Percentiles rank a stretch among this genome's conserved stretches.
Evolutionary conservation across 2,797 vertebrate species (phyloP).

Genomic region (Diceros bicornis): DNA sequence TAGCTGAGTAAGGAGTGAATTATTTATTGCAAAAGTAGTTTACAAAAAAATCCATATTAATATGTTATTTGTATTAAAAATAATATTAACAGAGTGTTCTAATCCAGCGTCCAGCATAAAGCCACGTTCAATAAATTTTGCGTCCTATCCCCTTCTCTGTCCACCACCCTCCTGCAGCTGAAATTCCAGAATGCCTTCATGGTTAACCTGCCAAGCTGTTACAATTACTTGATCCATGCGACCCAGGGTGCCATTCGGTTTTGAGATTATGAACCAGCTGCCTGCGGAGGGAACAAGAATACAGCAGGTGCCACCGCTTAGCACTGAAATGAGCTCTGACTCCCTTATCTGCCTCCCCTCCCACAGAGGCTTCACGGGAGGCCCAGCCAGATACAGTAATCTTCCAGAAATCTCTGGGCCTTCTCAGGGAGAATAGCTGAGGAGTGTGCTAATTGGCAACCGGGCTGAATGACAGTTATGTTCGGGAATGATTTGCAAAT

Average conservation of each 20-base stretch:
- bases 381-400: slow-evolving; percentile 79
- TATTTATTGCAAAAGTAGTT: slow-evolving; percentile 35
- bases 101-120: neutral
- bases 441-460: slow-evolving; percentile 89
- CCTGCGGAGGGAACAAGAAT: neutral
- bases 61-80: slow-evolving; percentile 16
- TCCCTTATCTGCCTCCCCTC: slow-evolving; percentile 71
- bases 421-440: slow-evolving; percentile 88
- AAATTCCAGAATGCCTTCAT: neutral
- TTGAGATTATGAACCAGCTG: slow-evolving; percentile 57
- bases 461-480: slow-evolving; percentile 91
- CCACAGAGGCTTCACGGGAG: slow-evolving; percentile 63
- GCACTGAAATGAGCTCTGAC: slow-evolving; percentile 19
- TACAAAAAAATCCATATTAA: neutral
- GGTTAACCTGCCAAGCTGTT: slow-evolving; percentile 59
- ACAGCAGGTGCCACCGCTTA: neutral
- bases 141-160: neutral
- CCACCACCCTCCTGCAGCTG: neutral
- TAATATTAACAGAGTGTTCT: neutral
- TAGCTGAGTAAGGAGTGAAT: neutral
- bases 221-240: neutral
- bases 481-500: slow-evolving; percentile 90
- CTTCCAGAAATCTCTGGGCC: slow-evolving; percentile 89
- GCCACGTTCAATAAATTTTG: neutral
- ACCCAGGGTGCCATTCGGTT: neutral